A percentile compares a stretch with the other conserved stretches of the same genome.
Conservation (phyloP, 2,797 vertebrate genomes). For the Ctenosaura bakeri region DNA sequence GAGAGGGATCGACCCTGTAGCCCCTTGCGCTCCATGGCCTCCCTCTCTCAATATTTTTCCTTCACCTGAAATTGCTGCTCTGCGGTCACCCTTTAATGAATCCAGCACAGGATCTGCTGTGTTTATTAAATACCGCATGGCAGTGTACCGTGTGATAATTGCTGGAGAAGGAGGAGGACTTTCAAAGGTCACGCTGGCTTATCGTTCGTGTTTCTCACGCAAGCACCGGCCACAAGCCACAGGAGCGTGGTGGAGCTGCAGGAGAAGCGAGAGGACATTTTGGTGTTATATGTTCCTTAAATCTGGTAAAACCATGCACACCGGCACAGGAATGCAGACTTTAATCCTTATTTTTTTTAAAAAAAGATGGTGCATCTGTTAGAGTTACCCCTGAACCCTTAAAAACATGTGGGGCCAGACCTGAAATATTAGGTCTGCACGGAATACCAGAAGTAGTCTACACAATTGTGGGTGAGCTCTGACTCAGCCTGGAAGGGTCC, state of each 20-base stretch:
- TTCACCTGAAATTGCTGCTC: not conserved
- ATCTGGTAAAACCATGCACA: no score
- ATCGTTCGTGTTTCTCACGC: not conserved
- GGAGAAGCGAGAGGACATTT: not conserved
- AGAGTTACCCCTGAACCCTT: no score
- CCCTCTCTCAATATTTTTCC: not conserved
- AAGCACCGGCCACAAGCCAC: not conserved
- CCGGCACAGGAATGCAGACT: no score
- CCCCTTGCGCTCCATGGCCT: no score
- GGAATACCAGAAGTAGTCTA: no score
- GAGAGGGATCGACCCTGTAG: not conserved
- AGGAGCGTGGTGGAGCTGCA: not conserved
- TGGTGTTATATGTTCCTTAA: no score
- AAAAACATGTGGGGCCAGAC: no score
- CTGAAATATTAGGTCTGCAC: no score
- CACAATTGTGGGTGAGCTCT: no score
- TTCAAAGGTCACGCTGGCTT: not conserved
- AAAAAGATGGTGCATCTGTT: no score
- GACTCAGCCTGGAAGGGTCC: no score
- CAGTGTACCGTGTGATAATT: not conserved
- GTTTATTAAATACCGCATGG: not conserved
- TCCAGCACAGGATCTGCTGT: not conserved
- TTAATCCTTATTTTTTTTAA: no score
- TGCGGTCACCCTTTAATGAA: not conserved
- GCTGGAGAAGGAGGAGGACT: not conserved